Base-by-base conservation (phyloP, 2,797 vertebrate genomes). In the Lacerta bilineata region DNA sequence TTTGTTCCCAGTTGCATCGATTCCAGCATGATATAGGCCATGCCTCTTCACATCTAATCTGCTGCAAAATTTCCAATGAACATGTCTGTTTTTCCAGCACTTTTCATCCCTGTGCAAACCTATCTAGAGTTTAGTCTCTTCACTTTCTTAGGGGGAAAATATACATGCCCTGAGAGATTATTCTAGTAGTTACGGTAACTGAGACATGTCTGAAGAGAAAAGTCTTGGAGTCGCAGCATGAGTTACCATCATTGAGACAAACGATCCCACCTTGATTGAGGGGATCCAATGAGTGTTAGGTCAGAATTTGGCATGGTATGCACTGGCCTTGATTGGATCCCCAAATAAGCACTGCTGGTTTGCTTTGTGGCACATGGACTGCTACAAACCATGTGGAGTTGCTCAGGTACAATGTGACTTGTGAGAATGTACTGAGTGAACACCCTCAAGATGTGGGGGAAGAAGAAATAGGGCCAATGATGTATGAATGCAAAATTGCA, bases 1-100 rank as follows among this genome's bases (percentile, higher is more conserved):
- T 82, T 89, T 87, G 8, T 88, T 68, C 74, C 83, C 78, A 83
- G 71, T 86, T 80, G 64, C 78, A 92, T 89, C 39, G 43, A 85
- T 87, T 81, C 77, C 86, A 90, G 39, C 1, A 9, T 90, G 88
- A 83, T 78, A 84, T 0, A 86, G 46, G 80, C 1, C 3, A 1
- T 81, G 25, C 5, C 41, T 80, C 36, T 83, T 46, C 33, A 20
- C 8, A 1, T 39, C 25, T 41, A 59, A 85, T 82, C 82, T 75
- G 18, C 18, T 61, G 27, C 23, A 83, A 0, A 13, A 4, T 76
- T 90, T 77, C 39, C n/a, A 89, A 79, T 39, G 64, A 87, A 78
- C 27, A 66, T 20, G 50, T 11, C 46, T 13, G 59, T 81, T 69
- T 88, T 25, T 61, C 71, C 43, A 75, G 25, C 46, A 77, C 41